These are phyloP conservation scores for Apus apus DNA, from an alignment of 2,113 vertebrate species.

Conservation along the genomic window DNA sequence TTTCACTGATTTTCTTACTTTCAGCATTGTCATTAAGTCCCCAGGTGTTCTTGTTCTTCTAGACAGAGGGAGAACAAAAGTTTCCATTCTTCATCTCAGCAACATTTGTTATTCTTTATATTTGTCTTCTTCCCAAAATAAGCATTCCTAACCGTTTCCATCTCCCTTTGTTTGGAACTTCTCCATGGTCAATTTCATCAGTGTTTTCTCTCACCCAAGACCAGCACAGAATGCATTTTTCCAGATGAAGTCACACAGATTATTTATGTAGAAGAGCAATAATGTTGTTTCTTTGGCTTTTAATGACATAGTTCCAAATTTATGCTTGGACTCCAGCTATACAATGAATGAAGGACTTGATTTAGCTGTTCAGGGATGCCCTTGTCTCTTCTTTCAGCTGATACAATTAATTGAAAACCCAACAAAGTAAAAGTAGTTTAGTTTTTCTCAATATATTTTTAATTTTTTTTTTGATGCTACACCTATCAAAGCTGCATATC, in stretches of 20 bases:
- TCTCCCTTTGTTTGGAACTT: not conserved
- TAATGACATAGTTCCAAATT: not conserved
- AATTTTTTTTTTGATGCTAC: not conserved
- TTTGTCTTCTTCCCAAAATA: slow-evolving; percentile 16
- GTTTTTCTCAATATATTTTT: not conserved
- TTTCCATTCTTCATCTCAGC: not conserved
- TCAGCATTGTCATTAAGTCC: not conserved
- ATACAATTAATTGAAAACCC: not conserved
- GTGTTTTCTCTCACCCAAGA: not conserved
- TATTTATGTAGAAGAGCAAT: not conserved
- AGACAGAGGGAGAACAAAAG: not conserved
- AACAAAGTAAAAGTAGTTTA: not conserved
- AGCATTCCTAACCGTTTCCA: slow-evolving; percentile 4
- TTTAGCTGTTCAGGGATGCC: not conserved
- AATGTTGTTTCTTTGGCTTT: not conserved
- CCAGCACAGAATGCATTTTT: not conserved
- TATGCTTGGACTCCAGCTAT: not conserved
- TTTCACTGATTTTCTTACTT: slow-evolving; percentile 4
- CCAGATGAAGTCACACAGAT: not conserved
- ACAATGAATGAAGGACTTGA: not conserved
- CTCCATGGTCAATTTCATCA: not conserved
- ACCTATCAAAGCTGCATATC: not conserved
- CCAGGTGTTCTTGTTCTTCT: not conserved
- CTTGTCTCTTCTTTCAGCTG: not conserved
- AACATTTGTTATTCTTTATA: slow-evolving; percentile 6